Base-by-base conservation (phyloP, 2,113 vertebrate species). In the Perccottus glenii region DNA sequence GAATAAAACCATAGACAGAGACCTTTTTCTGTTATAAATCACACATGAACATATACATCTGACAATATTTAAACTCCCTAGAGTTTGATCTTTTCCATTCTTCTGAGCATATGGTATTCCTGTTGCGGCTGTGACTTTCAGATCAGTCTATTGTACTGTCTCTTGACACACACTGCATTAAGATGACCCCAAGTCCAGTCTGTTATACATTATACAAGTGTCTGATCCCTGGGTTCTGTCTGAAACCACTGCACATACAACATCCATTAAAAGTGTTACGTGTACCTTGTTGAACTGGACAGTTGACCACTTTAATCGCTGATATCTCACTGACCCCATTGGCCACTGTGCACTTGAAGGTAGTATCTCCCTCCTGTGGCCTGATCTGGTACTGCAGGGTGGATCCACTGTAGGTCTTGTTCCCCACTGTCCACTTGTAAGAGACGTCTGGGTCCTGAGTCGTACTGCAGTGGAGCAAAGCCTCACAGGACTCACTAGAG, bases 351-450 rank as follows among this genome's bases (percentile, higher is more conserved):
- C 91, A 91, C 42, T 4, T 85, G 55, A 90, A 4, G 2, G 0
- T 46, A 0, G 38, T 48, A 0, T 36, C 51, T 36, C 27, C 81
- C 2, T 83, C 81, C 53, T 65, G 5, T 43, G 5, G 33, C 2
- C 0, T 3, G 10, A 83, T 9, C 14, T 0, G n/a, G 60, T 83
- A 43, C 0, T 52, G 36, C 52, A 82, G 52, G 0, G 5, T 33
- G 55, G 59, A 0, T 46, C 78, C 85, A 1, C 0, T 35, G 0
- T 0, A 4, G 5, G 7, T 82, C 42, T 64, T 12, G 1, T 52
- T 64, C n/a, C 70, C 44, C 0, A 77, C 61, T 3, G 2, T 73
- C 88, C 85, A 85, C 5, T 0, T 71, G 78, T 78, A 91, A 59
- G 0, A 33, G 47, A 70, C 15, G 0, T 1, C 7, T 5, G 0